Conservation (phyloP, 35 echinoderm and acorn worm species). For the Nesometra sesokonis region DNA sequence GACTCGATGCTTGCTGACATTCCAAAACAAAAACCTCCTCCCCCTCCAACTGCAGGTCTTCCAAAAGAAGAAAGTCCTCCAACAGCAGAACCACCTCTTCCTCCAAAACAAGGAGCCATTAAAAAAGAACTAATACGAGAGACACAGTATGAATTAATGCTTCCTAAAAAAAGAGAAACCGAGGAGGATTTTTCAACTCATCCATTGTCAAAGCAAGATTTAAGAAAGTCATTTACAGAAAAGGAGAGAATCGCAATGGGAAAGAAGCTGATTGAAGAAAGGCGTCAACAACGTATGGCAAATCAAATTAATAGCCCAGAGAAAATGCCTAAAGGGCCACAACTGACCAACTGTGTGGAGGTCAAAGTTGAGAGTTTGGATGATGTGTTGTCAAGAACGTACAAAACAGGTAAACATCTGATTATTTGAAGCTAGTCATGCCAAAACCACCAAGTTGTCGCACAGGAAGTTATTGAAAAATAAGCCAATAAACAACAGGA, state of each 20-base stretch:
- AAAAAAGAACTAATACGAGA: neutral
- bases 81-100: neutral
- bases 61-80: too few species aligned
- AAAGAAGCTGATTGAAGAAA: neutral
- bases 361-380: neutral
- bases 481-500: too few species aligned
- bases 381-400: neutral
- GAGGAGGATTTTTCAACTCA: neutral
- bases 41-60: too few species aligned
- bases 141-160: neutral
- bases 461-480: too few species aligned
- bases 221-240: neutral
- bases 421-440: neutral
- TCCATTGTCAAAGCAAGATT: neutral
- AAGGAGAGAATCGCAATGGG: neutral
- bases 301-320: neutral
- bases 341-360: neutral
- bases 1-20: neutral
- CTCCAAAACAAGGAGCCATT: neutral
- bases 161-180: neutral
- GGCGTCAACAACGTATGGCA: neutral
- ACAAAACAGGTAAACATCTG: neutral
- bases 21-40: neutral
- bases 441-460: too few species aligned
- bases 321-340: neutral